Evolutionary conservation across 1,140 invertebrate genomes (phyloP), one percentile per base, ranked within the genome.

Genomic region (Vollenhovia emeryi): DNA sequence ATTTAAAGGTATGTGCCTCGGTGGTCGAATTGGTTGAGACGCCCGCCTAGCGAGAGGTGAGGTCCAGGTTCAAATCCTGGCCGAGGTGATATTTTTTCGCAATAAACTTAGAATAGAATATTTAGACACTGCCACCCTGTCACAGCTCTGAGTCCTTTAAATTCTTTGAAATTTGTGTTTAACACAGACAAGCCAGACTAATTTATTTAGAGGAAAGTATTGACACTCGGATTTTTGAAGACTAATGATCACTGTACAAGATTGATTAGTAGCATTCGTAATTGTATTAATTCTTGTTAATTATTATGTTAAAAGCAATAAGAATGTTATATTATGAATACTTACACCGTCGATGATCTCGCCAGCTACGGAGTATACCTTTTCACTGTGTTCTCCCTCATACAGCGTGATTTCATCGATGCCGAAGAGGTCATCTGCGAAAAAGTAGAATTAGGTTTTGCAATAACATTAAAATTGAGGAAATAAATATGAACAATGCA

Each of bases 331-430:
- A 62, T 15, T 43, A 62, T 15, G 15, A 18, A 33, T 87, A 96
- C 96, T 96, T 96, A 98, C 97, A 74, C 97, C 98, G 95, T 99
- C 98, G 43, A 99, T 96, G 64, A 98, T 97, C 94, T 98, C 98
- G 71, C 98, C 98, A 87, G 97, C 97, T 40, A 98, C 98, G 3
- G 97, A 96, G 93, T 99, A 99, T 7, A 97, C 96, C 90, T 97
- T 97, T 82, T 98, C 98, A 82, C 96, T 96, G 95, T 97, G 97
- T 91, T 98, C 97, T 33, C 98, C 98, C 90, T 98, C 96, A 92
- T 96, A 98, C 33, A 98, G 95, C 1, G 97, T 97, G 66, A 99
- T 95, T 95, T 98, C 98, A 93, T 98, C 98, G 91, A 99, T 98
- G 18, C 97, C 97, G 93, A 98, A 99, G 1, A 97, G 95, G 88